Conservation (phyloP, 2,113 vertebrate species). For the Spea multiplicata region DNA sequence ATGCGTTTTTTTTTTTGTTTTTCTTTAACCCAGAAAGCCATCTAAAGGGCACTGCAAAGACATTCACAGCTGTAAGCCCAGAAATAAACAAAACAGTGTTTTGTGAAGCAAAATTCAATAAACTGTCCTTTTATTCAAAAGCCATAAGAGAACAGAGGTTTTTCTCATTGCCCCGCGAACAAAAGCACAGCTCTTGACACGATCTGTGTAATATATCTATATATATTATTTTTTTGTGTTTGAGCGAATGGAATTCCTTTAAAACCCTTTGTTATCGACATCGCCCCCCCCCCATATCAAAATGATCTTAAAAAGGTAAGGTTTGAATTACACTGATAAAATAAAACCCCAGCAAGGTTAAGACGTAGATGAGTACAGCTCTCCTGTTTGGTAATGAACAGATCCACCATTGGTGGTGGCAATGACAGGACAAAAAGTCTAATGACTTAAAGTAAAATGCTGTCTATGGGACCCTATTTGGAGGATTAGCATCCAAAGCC, state of each 20-base stretch:
- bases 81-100: background rate
- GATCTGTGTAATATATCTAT: background rate
- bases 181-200: background rate
- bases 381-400: no score
- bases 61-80: background rate
- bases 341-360: no score
- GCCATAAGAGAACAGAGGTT: constrained; percentile 1
- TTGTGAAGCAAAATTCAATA: background rate
- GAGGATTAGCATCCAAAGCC: no score
- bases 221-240: background rate
- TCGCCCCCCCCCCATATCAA: background rate
- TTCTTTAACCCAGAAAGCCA: background rate
- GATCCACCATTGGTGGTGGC: no score
- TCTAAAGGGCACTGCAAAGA: background rate
- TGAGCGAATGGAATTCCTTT: background rate
- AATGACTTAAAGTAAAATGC: no score
- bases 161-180: background rate
- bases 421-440: no score
- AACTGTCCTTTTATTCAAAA: constrained; percentile 3
- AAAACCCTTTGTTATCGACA: background rate
- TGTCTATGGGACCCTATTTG: no score
- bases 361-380: no score
- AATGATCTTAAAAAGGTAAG: background rate
- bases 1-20: background rate
- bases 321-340: background rate